phyloP scores from a whole-genome alignment of 92 coral and sea anemone genomes.

The Isaurus tuberculatus region DNA sequence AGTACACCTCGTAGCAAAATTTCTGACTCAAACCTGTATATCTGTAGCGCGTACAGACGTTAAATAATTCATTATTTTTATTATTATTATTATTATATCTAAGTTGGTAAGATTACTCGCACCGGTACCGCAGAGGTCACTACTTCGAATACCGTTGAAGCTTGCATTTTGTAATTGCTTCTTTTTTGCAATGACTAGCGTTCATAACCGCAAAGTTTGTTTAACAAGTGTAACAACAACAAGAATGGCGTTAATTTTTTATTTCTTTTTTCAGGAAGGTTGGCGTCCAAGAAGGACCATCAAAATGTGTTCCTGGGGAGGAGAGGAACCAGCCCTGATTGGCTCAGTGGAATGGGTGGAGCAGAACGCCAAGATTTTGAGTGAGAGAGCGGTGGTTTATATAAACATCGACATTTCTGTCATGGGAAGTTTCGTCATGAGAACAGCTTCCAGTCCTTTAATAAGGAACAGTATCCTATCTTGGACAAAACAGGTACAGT shows the following conservation, averaged over 20 bases:
- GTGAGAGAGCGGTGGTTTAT: slow-evolving; percentile 56
- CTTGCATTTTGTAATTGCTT: too few species aligned
- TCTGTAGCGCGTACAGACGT: too few species aligned
- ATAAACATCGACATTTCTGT: slow-evolving; percentile 54
- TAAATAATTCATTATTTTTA: too few species aligned
- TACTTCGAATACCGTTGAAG: too few species aligned
- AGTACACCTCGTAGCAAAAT: too few species aligned
- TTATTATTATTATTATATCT: too few species aligned
- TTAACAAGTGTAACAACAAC: background rate
- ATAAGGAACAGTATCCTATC: slow-evolving; percentile 57
- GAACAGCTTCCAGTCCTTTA: slow-evolving; percentile 56
- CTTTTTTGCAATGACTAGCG: background rate
- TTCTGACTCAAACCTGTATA: too few species aligned
- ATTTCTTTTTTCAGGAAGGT: slow-evolving; percentile 12
- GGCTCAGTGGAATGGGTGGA: slow-evolving; percentile 96
- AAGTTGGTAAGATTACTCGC: too few species aligned
- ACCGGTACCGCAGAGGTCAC: too few species aligned
- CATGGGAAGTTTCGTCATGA: slow-evolving; percentile 38
- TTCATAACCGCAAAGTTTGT: background rate
- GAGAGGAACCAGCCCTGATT: slow-evolving; percentile 82
- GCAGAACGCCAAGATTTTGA: slow-evolving; percentile 41
- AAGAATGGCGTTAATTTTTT: background rate
- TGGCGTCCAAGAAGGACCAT: slow-evolving; percentile 64
- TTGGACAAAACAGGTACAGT: slow-evolving; percentile 22
- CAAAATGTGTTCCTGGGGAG: slow-evolving; percentile 95